These are phyloP conservation scores for Caenorhabditis japonica DNA, from an alignment of 2,888 invertebrate species.

Conservation along the genomic window DNA sequence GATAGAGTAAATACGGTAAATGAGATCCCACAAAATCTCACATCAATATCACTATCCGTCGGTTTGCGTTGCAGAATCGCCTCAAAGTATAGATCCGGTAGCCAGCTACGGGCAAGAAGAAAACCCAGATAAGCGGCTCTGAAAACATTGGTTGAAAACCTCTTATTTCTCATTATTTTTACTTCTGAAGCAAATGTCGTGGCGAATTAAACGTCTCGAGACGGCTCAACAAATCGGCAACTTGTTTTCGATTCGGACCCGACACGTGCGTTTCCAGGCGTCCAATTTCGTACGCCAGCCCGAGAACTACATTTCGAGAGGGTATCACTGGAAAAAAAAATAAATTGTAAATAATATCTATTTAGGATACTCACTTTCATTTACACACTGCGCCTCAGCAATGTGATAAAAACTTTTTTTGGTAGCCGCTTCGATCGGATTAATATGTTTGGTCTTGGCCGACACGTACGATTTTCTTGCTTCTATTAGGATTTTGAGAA, in stretches of 20 bases:
- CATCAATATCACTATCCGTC: not conserved
- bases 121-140: constrained; percentile 83
- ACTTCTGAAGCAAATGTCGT: constrained; percentile 7
- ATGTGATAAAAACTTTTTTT: constrained; percentile 34
- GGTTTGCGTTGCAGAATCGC: constrained; percentile 49
- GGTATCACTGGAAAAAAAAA: constrained; percentile 22
- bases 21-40: too few relatives aligned
- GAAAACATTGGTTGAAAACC: constrained; percentile 16
- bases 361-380: constrained; percentile 21
- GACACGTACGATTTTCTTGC: constrained; percentile 17
- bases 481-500: constrained; percentile 16
- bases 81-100: constrained; percentile 49
- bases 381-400: constrained; percentile 34
- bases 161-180: constrained; percentile 6
- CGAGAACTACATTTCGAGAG: constrained; percentile 25
- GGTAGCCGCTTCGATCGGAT: constrained; percentile 11
- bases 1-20: too few relatives aligned
- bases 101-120: constrained; percentile 86
- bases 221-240: constrained; percentile 41
- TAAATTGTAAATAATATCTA: too few relatives aligned
- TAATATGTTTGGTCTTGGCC: constrained; percentile 5
- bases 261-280: constrained; percentile 19
- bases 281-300: constrained; percentile 21
- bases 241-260: constrained; percentile 13
- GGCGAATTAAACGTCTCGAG: constrained; percentile 27